Percentiles rank a stretch among this genome's conserved stretches.
Conservation (phyloP, 37 sponge, comb jelly and placozoan species). For the Tethya wilhelma region DNA sequence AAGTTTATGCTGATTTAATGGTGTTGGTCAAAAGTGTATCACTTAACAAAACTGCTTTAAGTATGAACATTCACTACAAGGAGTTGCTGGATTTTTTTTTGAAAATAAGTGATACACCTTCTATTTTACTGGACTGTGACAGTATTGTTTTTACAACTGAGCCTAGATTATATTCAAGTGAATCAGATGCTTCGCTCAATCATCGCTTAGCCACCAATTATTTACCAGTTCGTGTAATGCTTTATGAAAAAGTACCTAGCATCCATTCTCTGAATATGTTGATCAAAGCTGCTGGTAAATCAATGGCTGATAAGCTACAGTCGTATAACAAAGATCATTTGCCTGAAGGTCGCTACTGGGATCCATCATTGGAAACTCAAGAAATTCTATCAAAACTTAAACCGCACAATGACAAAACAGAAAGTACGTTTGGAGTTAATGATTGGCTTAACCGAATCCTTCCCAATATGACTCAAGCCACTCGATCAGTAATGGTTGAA, state of each 20-base stretch:
- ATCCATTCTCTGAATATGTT: conserved; percentile 3
- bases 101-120: no score
- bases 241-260: not conserved
- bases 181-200: conserved; percentile 1
- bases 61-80: conserved; percentile 49
- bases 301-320: conserved; percentile 19
- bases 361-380: not conserved
- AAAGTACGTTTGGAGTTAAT: conserved; percentile 10
- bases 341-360: conserved; percentile 36
- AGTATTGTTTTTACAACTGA: no score
- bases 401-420: conserved; percentile 34
- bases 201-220: not conserved
- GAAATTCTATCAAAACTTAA: conserved; percentile 1
- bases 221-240: not conserved
- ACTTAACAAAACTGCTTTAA: conserved; percentile 20
- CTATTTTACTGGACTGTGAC: no score
- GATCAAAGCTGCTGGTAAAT: not conserved
- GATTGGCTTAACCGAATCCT: not conserved
- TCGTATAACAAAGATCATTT: conserved; percentile 2
- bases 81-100: no score
- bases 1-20: conserved; percentile 42
- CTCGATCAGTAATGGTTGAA: conserved; percentile 1
- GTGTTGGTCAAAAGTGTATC: conserved; percentile 8
- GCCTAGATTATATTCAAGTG: no score
- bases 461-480: not conserved